Base-by-base conservation (phyloP, 2,797 vertebrate species). In the Protosalanx chinensis region DNA sequence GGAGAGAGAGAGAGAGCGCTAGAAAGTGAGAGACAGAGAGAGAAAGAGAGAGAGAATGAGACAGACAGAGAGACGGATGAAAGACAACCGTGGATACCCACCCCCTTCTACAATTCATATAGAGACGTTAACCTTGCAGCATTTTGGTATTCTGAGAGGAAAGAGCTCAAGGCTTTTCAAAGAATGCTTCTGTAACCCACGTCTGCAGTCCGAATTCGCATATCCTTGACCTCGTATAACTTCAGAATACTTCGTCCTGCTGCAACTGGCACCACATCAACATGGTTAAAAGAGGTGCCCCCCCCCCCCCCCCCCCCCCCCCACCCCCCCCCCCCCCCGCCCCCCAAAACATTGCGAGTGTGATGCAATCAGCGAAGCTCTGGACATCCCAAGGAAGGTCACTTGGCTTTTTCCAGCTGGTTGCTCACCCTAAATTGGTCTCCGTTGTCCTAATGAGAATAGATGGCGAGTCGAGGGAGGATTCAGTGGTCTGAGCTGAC, bases 341-440 rank as follows among this genome's bases (percentile, higher is more conserved):
- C 10, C 10, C 0, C 8, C 8, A 41, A 41, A 41, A 12, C 5
- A n/a, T 69, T 58, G 15, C 64, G 70, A 37, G 73, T 70, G 59
- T 68, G 37, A 61, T 32, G 80, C 83, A 88, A 88, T 80, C 77
- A 82, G 74, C 71, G 79, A 71, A 81, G 84, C 84, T 88, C 81
- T 82, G 86, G 79, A 86, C 76, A 82, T 83, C 87, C 78, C 84
- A 86, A 70, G 88, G 86, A 89, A 90, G 89, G 87, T 89, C 86
- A 87, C 79, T 74, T 77, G 87, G 80, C n/a, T n/a, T 85, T 89
- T 89, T 87, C 82, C 83, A 82, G 87, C 65, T 81, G 75, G 76
- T 80, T 89, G 87, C 85, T 85, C 86, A 73, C 85, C 80, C 77
- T 85, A 88, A 90, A 86, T 84, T 76, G 76, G 70, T 88, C 85